Percentiles rank a stretch among this genome's conserved stretches.
These are phyloP conservation scores for Cottoperca gobio DNA, from an alignment of 2,797 vertebrate genomes.

Conservation along the genomic window DNA sequence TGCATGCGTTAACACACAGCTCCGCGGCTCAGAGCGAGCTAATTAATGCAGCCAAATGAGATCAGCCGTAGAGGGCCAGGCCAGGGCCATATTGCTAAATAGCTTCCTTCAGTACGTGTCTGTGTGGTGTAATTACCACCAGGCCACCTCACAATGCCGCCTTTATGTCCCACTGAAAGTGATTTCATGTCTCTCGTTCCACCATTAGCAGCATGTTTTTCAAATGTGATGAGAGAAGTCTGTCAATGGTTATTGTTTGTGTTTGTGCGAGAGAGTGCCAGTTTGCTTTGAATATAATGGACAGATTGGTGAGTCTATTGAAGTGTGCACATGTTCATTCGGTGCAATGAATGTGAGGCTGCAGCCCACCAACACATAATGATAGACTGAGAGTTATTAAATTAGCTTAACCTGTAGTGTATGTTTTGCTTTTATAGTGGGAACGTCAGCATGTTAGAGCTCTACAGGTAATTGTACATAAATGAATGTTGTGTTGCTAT, in stretches of 20 bases:
- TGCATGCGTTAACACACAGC: constrained; percentile 73
- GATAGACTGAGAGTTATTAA: constrained; percentile 1
- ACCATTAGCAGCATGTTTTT: constrained; percentile 65
- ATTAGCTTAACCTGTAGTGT: background rate
- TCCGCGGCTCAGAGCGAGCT: constrained; percentile 84
- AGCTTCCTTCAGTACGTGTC: constrained; percentile 88
- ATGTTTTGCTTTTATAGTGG: background rate
- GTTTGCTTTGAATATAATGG: constrained; percentile 64
- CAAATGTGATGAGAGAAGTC: constrained; percentile 67
- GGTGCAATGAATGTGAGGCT: constrained; percentile 27
- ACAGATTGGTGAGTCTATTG: constrained; percentile 35
- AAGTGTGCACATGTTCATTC: constrained; percentile 40
- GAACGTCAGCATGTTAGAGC: background rate
- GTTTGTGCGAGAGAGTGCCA: constrained; percentile 62
- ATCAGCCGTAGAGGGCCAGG: constrained; percentile 93
- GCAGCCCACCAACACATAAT: constrained; percentile 38
- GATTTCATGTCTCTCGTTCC: constrained; percentile 90
- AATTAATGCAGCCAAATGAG: constrained; percentile 98
- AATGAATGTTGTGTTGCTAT: background rate
- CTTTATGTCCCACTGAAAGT: constrained; percentile 92
- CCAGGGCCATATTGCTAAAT: constrained; percentile 89
- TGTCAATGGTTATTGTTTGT: constrained; percentile 66
- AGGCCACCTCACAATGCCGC: constrained; percentile 87
- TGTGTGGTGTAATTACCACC: constrained; percentile 76
- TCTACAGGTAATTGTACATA: background rate